Conservation (phyloP, 2,888 invertebrate genomes). For the Celastrina argiolus region DNA sequence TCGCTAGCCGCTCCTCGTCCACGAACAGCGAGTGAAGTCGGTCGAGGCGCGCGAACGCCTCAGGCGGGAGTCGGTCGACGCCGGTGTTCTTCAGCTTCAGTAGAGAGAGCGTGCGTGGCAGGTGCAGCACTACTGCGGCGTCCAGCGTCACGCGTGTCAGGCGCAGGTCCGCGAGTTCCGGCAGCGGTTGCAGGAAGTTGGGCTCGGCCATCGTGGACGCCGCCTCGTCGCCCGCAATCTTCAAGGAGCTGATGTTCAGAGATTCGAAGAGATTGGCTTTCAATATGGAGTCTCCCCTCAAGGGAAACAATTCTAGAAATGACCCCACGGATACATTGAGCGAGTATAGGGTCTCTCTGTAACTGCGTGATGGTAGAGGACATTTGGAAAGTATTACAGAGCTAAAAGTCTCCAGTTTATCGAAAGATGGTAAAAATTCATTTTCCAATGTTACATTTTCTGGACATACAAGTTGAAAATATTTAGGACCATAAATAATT, state of each 20-base stretch:
- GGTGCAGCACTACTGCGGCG: background rate
- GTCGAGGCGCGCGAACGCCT: background rate
- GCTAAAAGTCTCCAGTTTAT: background rate
- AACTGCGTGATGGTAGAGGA: background rate
- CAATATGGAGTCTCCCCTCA: background rate
- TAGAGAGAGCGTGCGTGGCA: background rate
- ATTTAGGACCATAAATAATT: background rate
- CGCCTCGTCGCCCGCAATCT: background rate
- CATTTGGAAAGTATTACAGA: background rate
- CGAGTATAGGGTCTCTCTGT: background rate
- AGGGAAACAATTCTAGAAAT: background rate
- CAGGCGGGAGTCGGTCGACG: background rate
- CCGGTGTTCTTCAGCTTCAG: background rate
- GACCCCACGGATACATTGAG: constrained; percentile 7
- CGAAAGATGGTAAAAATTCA: background rate
- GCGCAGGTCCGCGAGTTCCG: background rate
- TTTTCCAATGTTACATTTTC: background rate
- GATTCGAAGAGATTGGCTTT: background rate
- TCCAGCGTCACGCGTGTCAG: background rate
- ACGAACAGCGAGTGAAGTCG: background rate
- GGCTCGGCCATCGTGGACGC: background rate
- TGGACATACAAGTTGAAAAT: background rate
- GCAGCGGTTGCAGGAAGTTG: background rate
- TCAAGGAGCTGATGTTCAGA: background rate
- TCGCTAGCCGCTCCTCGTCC: background rate